A percentile compares a stretch with the other conserved stretches of the same genome.
Evolutionary conservation across 2,797 vertebrate genomes (phyloP).

Genomic region (Sebastes flavidus): DNA sequence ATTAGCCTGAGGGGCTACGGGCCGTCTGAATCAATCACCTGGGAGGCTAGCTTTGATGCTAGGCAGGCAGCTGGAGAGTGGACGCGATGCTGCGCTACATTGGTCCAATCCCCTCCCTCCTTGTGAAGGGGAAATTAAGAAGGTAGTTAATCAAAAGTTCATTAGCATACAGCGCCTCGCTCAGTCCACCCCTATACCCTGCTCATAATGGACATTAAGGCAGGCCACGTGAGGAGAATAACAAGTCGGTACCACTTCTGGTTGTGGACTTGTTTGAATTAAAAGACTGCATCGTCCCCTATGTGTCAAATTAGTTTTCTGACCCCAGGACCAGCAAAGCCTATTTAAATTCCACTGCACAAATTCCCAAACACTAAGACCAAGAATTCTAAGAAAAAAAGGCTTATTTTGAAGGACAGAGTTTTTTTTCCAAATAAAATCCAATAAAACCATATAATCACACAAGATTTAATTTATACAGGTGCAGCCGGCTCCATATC

Average conservation of each 20-base stretch:
- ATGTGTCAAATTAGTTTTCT: constrained; percentile 57
- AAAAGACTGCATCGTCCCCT: constrained; percentile 1
- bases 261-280: constrained; percentile 30
- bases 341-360: constrained; percentile 8
- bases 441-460: background rate
- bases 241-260: constrained; percentile 46
- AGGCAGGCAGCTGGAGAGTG: constrained; percentile 33
- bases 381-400: background rate
- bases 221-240: constrained; percentile 65
- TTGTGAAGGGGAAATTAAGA: constrained; percentile 74
- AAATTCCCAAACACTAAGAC: background rate
- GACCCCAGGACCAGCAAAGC: constrained; percentile 33
- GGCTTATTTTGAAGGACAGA: background rate
- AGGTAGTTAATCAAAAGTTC: constrained; percentile 82
- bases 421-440: background rate
- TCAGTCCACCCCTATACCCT: constrained; percentile 57
- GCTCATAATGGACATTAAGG: constrained; percentile 68
- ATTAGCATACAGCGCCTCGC: constrained; percentile 77
- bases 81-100: constrained; percentile 39
- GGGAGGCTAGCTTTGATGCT: constrained; percentile 40
- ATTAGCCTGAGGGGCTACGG: constrained; percentile 62
- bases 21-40: constrained; percentile 73
- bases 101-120: constrained; percentile 56
- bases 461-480: background rate
- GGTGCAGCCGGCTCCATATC: background rate